Conservation (phyloP, 2,113 vertebrate genomes). For the Hymenochirus boettgeri region DNA sequence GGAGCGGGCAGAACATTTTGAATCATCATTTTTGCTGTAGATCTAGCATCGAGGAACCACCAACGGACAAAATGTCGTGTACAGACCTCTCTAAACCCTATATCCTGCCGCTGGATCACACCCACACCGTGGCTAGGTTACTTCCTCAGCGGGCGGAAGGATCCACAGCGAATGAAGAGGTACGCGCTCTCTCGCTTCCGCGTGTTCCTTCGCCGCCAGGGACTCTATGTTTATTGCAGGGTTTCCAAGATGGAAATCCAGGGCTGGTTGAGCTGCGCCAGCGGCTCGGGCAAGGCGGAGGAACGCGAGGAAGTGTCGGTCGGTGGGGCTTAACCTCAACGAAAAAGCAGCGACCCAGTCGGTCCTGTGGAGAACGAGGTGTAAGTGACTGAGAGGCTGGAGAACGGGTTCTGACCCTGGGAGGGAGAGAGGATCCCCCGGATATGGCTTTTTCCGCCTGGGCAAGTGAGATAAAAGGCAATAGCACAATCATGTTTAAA, state of each 20-base stretch:
- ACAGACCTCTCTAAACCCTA: too few relatives aligned
- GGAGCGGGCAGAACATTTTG: too few relatives aligned
- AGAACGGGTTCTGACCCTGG: slow-evolving; percentile 78
- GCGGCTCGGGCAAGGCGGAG: slow-evolving; percentile 17
- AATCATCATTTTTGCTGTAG: too few relatives aligned
- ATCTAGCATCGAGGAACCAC: too few relatives aligned
- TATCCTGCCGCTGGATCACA: too few relatives aligned
- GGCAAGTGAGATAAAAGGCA: too few relatives aligned
- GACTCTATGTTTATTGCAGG: slow-evolving; percentile 72
- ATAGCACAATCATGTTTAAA: too few relatives aligned
- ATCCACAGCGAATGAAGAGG: too few relatives aligned
- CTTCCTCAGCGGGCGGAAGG: too few relatives aligned
- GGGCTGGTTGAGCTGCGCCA: slow-evolving; percentile 63
- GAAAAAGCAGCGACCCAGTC: not conserved
- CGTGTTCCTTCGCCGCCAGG: slow-evolving; percentile 24
- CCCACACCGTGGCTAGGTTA: too few relatives aligned
- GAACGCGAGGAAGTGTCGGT: not conserved
- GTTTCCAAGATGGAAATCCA: slow-evolving; percentile 93
- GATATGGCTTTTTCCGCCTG: slow-evolving; percentile 51
- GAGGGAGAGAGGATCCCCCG: slow-evolving; percentile 55
- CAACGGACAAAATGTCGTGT: too few relatives aligned
- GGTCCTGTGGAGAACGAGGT: slow-evolving; percentile 62
- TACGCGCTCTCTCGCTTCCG: too few relatives aligned
- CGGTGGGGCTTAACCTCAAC: not conserved
- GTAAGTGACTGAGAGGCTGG: slow-evolving; percentile 69